These are phyloP conservation scores for Hirundichthys speculiger DNA, from an alignment of 2,113 vertebrate species.

Conservation along the genomic window DNA sequence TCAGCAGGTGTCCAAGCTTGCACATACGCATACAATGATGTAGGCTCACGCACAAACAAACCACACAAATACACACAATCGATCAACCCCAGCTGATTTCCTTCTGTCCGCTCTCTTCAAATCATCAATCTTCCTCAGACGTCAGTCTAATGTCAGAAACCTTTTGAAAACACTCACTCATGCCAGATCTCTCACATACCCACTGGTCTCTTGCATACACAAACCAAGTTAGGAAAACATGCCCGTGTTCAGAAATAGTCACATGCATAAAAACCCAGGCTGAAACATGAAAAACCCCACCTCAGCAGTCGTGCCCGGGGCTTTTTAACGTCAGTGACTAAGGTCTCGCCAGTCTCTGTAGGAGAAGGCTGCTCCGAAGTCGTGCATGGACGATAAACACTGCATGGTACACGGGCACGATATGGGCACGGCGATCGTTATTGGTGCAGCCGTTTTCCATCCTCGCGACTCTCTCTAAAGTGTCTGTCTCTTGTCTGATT, in stretches of 20 bases:
- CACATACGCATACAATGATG: neutral
- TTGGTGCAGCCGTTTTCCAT: constrained; percentile 45
- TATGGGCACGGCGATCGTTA: constrained; percentile 45
- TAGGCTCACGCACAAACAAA: constrained; percentile 32
- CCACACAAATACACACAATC: constrained; percentile 62
- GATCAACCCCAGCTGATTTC: constrained; percentile 44
- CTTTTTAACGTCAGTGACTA: constrained; percentile 38
- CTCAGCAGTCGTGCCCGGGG: constrained; percentile 25
- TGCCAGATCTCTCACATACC: constrained; percentile 30
- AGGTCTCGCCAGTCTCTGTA: constrained; percentile 56
- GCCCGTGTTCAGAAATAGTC: constrained; percentile 21
- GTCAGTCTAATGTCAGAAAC: constrained; percentile 64
- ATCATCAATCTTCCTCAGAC: constrained; percentile 75
- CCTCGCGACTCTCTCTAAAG: constrained; percentile 20
- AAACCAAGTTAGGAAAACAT: constrained; percentile 27
- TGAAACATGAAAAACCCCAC: constrained; percentile 9
- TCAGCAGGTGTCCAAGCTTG: constrained; percentile 58
- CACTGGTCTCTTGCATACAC: constrained; percentile 3
- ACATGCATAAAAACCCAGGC: constrained; percentile 33
- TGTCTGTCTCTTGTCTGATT: constrained; percentile 33
- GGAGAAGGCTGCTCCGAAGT: constrained; percentile 41
- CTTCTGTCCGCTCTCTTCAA: constrained; percentile 56
- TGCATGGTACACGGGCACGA: constrained; percentile 64
- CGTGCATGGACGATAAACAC: constrained; percentile 59
- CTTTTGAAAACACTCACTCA: constrained; percentile 45